Percentiles rank a stretch among this genome's conserved stretches.
phyloP scores from a whole-genome alignment of 2,113 vertebrate species.

The Beaufortia kweichowensis region DNA sequence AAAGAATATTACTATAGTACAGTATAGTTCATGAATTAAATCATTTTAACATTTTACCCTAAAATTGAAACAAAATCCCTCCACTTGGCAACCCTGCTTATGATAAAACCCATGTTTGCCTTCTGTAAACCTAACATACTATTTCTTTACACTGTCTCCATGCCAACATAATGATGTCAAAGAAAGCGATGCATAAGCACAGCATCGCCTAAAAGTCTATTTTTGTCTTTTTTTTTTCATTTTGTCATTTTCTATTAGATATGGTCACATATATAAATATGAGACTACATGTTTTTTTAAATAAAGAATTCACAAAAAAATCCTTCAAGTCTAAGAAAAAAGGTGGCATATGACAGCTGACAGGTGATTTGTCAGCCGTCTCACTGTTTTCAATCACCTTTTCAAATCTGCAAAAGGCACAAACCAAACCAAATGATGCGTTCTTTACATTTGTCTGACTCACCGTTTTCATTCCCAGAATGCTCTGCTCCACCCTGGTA shows the following conservation, averaged over 20 bases:
- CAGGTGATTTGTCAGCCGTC: not conserved
- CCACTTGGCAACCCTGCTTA: too few species aligned
- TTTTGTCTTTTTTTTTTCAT: too few species aligned
- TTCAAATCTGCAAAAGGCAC: constrained; percentile 4
- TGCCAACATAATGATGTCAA: not conserved
- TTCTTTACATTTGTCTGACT: constrained; percentile 61
- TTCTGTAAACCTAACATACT: not conserved
- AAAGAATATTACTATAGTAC: too few species aligned
- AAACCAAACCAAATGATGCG: constrained; percentile 15
- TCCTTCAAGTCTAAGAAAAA: too few species aligned
- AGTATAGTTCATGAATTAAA: too few species aligned
- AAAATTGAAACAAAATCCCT: too few species aligned
- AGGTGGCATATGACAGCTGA: too few species aligned
- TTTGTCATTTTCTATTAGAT: too few species aligned
- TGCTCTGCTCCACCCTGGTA: constrained; percentile 97
- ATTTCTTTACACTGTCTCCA: not conserved
- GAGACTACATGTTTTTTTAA: too few species aligned
- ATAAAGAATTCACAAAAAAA: too few species aligned
- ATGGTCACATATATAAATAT: too few species aligned
- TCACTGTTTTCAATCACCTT: constrained; percentile 14
- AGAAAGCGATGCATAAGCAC: not conserved
- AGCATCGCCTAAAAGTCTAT: not conserved
- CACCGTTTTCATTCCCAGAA: constrained; percentile 97
- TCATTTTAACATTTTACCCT: too few species aligned
- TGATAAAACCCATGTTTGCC: not conserved